Evolutionary conservation across 2,888 invertebrate genomes (phyloP), one percentile per base, ranked within the genome.

Genomic region (Synanthedon tipuliformis): DNA sequence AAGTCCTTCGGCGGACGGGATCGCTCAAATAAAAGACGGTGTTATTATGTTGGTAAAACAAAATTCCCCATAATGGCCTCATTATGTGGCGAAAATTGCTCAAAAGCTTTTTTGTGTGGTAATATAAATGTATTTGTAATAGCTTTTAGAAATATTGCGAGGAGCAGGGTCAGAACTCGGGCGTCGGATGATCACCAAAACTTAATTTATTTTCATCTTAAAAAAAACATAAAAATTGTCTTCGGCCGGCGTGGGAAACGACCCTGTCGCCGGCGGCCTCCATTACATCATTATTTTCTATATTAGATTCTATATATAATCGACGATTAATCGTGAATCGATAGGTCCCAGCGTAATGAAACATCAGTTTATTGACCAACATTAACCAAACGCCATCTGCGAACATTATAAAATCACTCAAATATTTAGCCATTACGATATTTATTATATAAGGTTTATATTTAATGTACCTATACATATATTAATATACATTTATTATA

Each of bases 41-140:
- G 83, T 80, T 87, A 87, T 87, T 86, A 86, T 86, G 86, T 87
- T 86, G 84, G 86, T 87, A 85, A 86, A 87, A 86, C 84, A 84
- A 82, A 87, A 87, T 87, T 83, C 86, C 73, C 78, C 81, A 79
- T 87, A 87, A 87, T 87, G 79, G 86, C 81, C 86, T 86, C 80
- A 87, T 87, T 87, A 87, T 85, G 81, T 86, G 86, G 87, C 87
- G 87, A 86, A 87, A 87, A 87, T 87, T 87, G 87, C 78, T 72
- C 79, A 78, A 82, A 81, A 85, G 76, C 73, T 86, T 85, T 85
- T 87, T 87, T 86, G 83, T 83, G 81, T 69, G 74, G 79, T 77
- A 73, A 81, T 85, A 86, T 86, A 85, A 86, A 86, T 85, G 86
- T 86, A 85, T 87, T 86, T 86, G 87, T 85, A 85, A 85, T 85